phyloP scores from a whole-genome alignment of 1,140 invertebrate genomes.

The Harpegnathos saltator region DNA sequence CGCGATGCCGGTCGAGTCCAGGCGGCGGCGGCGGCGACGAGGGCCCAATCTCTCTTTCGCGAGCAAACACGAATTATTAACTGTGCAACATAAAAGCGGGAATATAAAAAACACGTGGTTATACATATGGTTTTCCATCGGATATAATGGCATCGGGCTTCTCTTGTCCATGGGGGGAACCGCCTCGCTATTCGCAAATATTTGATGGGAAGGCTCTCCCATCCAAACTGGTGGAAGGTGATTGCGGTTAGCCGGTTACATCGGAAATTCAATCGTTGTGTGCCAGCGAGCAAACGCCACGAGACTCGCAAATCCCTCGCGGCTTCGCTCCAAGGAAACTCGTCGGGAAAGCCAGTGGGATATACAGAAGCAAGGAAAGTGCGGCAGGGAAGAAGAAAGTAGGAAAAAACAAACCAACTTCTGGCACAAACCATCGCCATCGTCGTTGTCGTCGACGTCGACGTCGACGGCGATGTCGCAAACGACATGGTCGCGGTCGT shows the following conservation, averaged over 20 bases:
- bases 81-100: neutral
- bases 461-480: neutral
- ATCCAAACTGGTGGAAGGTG: constrained; percentile 59
- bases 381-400: constrained; percentile 51
- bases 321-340: constrained; percentile 63
- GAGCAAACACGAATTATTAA: constrained; percentile 19
- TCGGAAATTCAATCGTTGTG: constrained; percentile 74
- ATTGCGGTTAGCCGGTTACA: constrained; percentile 65
- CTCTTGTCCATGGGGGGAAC: constrained; percentile 18
- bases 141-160: constrained; percentile 13
- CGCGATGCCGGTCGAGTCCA: too few species aligned
- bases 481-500: neutral
- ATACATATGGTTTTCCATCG: neutral
- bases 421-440: constrained; percentile 50
- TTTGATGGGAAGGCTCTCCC: constrained; percentile 45
- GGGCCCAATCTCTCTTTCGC: neutral
- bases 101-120: neutral
- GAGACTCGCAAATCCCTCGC: constrained; percentile 66
- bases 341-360: constrained; percentile 33
- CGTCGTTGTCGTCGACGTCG: neutral
- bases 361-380: constrained; percentile 38
- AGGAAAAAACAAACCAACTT: constrained; percentile 64
- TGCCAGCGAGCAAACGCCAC: constrained; percentile 60
- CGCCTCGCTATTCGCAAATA: constrained; percentile 55
- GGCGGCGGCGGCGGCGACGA: too few species aligned